phyloP scores from a whole-genome alignment of 2,888 invertebrate genomes.

The Sarcophaga carnaria region DNA sequence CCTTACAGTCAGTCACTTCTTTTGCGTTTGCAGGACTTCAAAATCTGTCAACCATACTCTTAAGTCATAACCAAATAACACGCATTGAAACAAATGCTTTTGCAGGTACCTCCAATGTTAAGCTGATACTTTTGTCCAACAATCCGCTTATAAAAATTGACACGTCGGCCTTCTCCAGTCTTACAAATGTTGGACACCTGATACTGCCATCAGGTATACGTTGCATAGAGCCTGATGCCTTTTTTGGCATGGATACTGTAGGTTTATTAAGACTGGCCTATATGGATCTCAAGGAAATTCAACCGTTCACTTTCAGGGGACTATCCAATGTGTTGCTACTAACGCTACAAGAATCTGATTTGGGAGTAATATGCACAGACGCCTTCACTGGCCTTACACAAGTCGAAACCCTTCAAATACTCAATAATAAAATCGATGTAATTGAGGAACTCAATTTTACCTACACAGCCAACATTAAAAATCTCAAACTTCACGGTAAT shows the following conservation, averaged over 20 bases:
- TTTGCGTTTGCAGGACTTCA: slow-evolving; percentile 93
- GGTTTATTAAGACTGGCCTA: slow-evolving; percentile 90
- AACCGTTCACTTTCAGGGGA: slow-evolving; percentile 89
- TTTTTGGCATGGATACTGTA: slow-evolving; percentile 91
- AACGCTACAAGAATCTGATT: slow-evolving; percentile 91
- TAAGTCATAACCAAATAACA: slow-evolving; percentile 87
- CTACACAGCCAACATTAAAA: slow-evolving; percentile 87
- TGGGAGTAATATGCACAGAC: slow-evolving; percentile 88
- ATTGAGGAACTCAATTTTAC: slow-evolving; percentile 89
- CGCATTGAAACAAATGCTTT: slow-evolving; percentile 91
- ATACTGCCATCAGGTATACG: slow-evolving; percentile 91
- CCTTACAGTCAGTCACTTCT: slow-evolving; percentile 89
- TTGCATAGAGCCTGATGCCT: slow-evolving; percentile 90
- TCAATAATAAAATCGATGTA: slow-evolving; percentile 93
- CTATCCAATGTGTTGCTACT: slow-evolving; percentile 88
- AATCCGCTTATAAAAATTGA: slow-evolving; percentile 92
- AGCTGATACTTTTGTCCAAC: slow-evolving; percentile 90
- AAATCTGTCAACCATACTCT: slow-evolving; percentile 88
- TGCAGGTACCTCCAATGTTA: slow-evolving; percentile 92
- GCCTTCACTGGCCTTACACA: slow-evolving; percentile 90
- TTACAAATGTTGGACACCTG: slow-evolving; percentile 91
- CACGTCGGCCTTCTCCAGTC: slow-evolving; percentile 91
- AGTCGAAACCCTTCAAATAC: slow-evolving; percentile 88
- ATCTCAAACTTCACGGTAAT: slow-evolving; percentile 90
- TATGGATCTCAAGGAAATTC: slow-evolving; percentile 90